Base-by-base conservation (phyloP, 2,888 invertebrate species). In the Athetis lepigone region DNA sequence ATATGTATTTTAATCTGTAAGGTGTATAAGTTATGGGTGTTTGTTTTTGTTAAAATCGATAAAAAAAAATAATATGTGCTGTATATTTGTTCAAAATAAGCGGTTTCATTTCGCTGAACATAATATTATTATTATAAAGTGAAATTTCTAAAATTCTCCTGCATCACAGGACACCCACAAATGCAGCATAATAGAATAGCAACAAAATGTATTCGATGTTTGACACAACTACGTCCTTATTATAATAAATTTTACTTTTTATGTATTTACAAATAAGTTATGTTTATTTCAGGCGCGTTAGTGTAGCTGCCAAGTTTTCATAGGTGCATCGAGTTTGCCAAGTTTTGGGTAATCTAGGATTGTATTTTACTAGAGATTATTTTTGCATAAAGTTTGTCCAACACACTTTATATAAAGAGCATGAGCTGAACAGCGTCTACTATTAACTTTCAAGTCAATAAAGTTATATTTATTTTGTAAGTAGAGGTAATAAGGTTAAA, bases 301-400 rank as follows among this genome's bases (percentile, higher is more conserved):
- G n/a, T 25, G 4, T 21, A n/a, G 27, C 33, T 76, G 72, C 72
- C 77, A 72, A 76, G 61, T 70, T 55, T 23, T 55, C 58, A 45
- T 36, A 75, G 54, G 65, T 63, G 51, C 23, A 56, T 36, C 18
- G 19, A 13, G 23, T 19, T 19, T 72, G 77, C 73, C 72, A 77
- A 72, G 67, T 60, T 39, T 5, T 3, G 8, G 18, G 42, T 64
- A 60, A 73, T 60, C 59, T 54, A 1, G 40, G 25, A 57, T 45
- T 42, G 56, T 76, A 60, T 76, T 76, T 76, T 37, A 70, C 29
- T 23, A 11, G n/a, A 60, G 27, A 56, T 39, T 58, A 40, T 57
- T 45, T 60, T 62, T 67, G 56, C 23, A 47, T 59, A 13, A 42
- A 51, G 19, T 55, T 33, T 27, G 18, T 11, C 2, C 9, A n/a